Evolutionary conservation across 2,888 invertebrate genomes (phyloP).

Genomic region (Caenorhabditis sinica): DNA sequence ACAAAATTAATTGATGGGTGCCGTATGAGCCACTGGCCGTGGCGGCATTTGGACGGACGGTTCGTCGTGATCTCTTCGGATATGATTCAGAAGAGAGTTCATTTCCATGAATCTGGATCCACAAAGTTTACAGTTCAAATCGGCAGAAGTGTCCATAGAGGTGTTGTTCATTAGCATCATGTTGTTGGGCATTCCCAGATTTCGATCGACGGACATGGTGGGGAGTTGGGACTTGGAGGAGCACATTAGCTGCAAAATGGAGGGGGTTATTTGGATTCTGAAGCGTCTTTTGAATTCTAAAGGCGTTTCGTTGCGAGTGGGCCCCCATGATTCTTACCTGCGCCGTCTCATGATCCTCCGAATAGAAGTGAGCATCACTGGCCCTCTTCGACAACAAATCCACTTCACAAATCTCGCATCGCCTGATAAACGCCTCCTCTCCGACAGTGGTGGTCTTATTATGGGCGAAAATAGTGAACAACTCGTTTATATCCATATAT

Average conservation of each 20-base stretch:
- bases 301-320: too few species aligned
- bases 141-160: constrained; percentile 16
- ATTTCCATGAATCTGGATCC: constrained; percentile 65
- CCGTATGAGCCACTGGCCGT: constrained; percentile 67
- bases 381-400: constrained; percentile 58
- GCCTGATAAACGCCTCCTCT: constrained; percentile 20
- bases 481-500: constrained; percentile 3
- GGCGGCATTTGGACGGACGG: constrained; percentile 33
- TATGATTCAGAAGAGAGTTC: constrained; percentile 69
- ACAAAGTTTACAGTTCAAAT: constrained; percentile 70
- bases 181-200: constrained; percentile 35
- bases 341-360: constrained; percentile 75
- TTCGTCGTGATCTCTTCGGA: constrained; percentile 69
- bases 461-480: constrained; percentile 47
- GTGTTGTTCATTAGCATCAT: not conserved
- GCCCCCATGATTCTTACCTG: too few species aligned
- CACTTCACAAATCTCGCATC: constrained; percentile 72
- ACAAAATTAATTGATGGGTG: constrained; percentile 55
- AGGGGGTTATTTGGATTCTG: not conserved
- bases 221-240: constrained; percentile 40
- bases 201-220: not conserved
- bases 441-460: constrained; percentile 31
- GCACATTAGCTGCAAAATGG: constrained; percentile 49
- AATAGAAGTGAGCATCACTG: constrained; percentile 68
- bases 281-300: not conserved